A percentile compares a stretch with the other conserved stretches of the same genome.
Conservation (phyloP, 2,797 vertebrate species). For the Holocentrus rufus region DNA sequence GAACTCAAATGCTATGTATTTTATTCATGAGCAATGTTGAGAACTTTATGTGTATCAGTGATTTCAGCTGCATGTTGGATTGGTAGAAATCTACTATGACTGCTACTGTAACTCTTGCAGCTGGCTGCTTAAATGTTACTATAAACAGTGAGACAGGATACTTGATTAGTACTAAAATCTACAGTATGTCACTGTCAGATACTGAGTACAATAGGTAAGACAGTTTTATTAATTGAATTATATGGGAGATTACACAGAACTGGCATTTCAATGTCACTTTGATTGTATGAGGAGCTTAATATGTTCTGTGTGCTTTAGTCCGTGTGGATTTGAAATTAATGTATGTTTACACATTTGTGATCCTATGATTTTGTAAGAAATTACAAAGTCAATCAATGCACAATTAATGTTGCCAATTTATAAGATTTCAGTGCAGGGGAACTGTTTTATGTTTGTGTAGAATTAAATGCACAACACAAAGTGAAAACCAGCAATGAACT, state of each 20-base stretch:
- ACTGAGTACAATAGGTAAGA: neutral
- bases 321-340: constrained; percentile 1
- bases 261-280: constrained; percentile 13
- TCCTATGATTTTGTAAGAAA: constrained; percentile 28
- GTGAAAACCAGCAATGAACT: constrained; percentile 46
- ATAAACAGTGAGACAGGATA: constrained; percentile 24
- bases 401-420: constrained; percentile 31
- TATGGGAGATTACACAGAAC: constrained; percentile 12
- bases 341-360: constrained; percentile 28
- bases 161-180: constrained; percentile 49
- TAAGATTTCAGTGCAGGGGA: constrained; percentile 37
- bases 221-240: constrained; percentile 4
- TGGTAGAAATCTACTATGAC: constrained; percentile 17
- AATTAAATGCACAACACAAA: constrained; percentile 23
- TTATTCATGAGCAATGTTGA: constrained; percentile 19
- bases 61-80: constrained; percentile 12
- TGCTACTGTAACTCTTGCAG: constrained; percentile 49
- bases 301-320: constrained; percentile 6
- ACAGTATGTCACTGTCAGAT: constrained; percentile 15
- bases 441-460: constrained; percentile 25
- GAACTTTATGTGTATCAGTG: constrained; percentile 5
- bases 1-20: constrained; percentile 17
- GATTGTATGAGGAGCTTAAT: constrained; percentile 4
- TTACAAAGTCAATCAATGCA: constrained; percentile 23
- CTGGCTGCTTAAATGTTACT: constrained; percentile 60